Evolutionary conservation across 2,797 vertebrate genomes (phyloP).

Genomic region (Hozukius guyotensis): DNA sequence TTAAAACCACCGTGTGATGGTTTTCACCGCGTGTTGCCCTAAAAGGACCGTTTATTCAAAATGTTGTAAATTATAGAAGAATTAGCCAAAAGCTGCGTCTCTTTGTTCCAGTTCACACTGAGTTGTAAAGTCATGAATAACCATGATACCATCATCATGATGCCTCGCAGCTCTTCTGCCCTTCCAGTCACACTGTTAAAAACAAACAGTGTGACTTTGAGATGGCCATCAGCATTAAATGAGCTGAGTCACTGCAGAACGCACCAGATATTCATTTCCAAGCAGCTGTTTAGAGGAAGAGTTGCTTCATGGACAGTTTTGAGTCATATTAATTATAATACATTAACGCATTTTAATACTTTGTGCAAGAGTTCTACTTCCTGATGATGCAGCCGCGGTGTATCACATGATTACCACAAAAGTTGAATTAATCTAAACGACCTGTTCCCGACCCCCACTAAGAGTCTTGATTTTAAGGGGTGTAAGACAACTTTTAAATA

Average conservation of each 20-base stretch:
- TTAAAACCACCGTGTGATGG: neutral
- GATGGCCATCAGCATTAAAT: neutral
- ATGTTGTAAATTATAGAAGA: neutral
- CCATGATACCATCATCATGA: rapidly evolving
- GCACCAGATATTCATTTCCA: neutral
- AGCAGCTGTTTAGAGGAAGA: neutral
- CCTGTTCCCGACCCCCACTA: too few relatives aligned
- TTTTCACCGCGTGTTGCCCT: neutral
- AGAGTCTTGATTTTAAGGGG: too few relatives aligned
- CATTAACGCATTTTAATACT: neutral
- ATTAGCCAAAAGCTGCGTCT: neutral
- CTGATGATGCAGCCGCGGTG: rapidly evolving
- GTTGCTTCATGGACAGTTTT: neutral
- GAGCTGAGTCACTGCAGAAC: neutral
- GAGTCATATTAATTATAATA: neutral
- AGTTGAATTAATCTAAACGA: rapidly evolving
- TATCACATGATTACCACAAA: neutral
- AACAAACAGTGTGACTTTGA: neutral
- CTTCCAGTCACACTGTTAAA: neutral
- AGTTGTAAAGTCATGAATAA: neutral
- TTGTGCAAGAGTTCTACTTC: neutral
- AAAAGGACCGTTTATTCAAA: too few relatives aligned
- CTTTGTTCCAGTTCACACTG: neutral
- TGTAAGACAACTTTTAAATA: too few relatives aligned
- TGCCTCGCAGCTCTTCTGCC: neutral